Conservation (phyloP, 2,888 invertebrate genomes). For the Netelia melanura region DNA sequence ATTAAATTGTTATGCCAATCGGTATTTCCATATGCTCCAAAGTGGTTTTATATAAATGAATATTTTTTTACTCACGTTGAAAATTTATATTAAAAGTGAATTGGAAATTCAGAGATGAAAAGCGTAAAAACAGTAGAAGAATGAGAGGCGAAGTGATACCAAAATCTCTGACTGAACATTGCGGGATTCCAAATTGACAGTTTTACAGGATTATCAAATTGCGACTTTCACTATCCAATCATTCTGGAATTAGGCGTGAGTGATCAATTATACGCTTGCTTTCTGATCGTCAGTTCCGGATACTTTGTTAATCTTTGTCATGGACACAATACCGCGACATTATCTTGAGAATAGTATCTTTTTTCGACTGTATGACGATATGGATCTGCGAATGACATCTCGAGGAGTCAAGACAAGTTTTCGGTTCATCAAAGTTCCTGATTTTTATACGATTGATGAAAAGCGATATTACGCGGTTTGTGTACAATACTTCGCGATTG, state of each 20-base stretch:
- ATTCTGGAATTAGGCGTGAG: neutral
- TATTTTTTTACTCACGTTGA: neutral
- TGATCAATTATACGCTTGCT: neutral
- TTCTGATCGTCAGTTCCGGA: neutral
- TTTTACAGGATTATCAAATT: neutral
- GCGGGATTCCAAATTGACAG: conserved; percentile 1
- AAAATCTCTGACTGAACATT: neutral
- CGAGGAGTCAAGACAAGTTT: conserved; percentile 71
- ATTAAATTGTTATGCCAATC: conserved; percentile 1
- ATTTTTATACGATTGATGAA: conserved; percentile 72
- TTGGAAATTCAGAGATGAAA: conserved; percentile 8
- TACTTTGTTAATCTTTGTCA: conserved; percentile 28
- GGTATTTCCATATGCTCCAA: neutral
- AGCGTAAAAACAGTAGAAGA: neutral
- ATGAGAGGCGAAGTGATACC: neutral
- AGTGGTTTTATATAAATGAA: neutral
- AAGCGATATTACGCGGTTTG: conserved; percentile 74
- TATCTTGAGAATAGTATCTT: conserved; percentile 73
- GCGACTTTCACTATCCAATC: neutral
- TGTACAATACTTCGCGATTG: neutral
- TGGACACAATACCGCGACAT: conserved; percentile 71
- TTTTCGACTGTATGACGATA: conserved; percentile 72
- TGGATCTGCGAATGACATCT: conserved; percentile 71
- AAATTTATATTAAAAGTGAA: too few species aligned
- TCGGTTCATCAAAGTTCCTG: conserved; percentile 71